phyloP scores from a whole-genome alignment of 2,888 invertebrate genomes.

The Drosophila mulleri region DNA sequence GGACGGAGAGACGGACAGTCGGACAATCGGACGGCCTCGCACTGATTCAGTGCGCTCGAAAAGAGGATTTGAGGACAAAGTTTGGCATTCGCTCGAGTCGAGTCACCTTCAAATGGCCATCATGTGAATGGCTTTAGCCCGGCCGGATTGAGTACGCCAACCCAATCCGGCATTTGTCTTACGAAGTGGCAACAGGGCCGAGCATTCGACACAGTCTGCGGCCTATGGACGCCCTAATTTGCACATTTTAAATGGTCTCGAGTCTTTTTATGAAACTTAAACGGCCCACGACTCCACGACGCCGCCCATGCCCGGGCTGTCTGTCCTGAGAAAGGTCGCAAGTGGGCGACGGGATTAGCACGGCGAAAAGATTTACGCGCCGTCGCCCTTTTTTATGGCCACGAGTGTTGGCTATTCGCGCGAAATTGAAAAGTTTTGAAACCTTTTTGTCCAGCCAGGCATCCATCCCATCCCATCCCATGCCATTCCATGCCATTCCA shows the following conservation, averaged over 20 bases:
- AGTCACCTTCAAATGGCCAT: constrained; percentile 45
- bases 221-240: constrained; percentile 76
- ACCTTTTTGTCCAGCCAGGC: constrained; percentile 33
- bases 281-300: constrained; percentile 16
- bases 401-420: constrained; percentile 46
- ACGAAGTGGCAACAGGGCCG: constrained; percentile 71
- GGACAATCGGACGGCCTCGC: constrained; percentile 12
- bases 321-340: constrained; percentile 12
- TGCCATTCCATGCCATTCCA: not conserved
- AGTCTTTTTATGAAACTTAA: constrained; percentile 66
- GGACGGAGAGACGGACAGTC: not conserved
- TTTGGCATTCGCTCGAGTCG: constrained; percentile 6
- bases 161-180: constrained; percentile 52
- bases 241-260: constrained; percentile 74
- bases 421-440: constrained; percentile 75
- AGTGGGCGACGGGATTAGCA: constrained; percentile 62
- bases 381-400: constrained; percentile 69
- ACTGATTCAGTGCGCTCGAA: constrained; percentile 42
- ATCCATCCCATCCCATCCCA: not conserved
- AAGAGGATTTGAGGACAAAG: constrained; percentile 24
- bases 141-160: not conserved
- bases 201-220: constrained; percentile 40
- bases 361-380: constrained; percentile 70
- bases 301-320: too few relatives aligned
- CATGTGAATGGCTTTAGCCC: constrained; percentile 3